A percentile compares a stretch with the other conserved stretches of the same genome.
Conservation (phyloP, 2,888 invertebrate species). For the Cheilosia variabilis region DNA sequence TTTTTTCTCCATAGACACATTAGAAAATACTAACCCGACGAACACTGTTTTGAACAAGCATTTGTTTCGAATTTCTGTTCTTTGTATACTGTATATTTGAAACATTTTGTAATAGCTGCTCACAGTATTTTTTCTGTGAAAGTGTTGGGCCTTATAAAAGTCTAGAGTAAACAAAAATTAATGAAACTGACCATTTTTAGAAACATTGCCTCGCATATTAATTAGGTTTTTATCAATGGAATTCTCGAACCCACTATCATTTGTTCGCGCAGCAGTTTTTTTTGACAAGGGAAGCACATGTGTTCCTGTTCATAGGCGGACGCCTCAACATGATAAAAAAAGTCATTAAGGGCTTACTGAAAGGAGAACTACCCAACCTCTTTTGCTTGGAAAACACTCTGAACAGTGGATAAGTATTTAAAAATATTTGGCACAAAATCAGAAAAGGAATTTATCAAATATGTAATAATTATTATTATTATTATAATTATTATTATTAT, state of each 20-base stretch:
- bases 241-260: background rate
- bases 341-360: background rate
- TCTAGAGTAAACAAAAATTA: background rate
- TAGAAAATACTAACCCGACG: background rate
- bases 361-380: background rate
- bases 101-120: background rate
- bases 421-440: no score
- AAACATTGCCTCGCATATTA: background rate
- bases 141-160: background rate
- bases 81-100: background rate
- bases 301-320: background rate
- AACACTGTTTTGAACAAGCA: background rate
- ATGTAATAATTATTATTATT: no score
- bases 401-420: no score
- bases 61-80: no score
- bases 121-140: background rate
- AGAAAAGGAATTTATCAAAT: no score
- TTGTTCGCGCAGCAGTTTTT: background rate
- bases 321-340: background rate
- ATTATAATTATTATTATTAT: no score
- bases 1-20: no score
- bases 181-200: background rate
- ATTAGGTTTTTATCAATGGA: background rate
- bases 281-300: background rate
- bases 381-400: no score